These are phyloP conservation scores for Apus apus DNA, from an alignment of 2,113 vertebrate genomes.

Conservation along the genomic window DNA sequence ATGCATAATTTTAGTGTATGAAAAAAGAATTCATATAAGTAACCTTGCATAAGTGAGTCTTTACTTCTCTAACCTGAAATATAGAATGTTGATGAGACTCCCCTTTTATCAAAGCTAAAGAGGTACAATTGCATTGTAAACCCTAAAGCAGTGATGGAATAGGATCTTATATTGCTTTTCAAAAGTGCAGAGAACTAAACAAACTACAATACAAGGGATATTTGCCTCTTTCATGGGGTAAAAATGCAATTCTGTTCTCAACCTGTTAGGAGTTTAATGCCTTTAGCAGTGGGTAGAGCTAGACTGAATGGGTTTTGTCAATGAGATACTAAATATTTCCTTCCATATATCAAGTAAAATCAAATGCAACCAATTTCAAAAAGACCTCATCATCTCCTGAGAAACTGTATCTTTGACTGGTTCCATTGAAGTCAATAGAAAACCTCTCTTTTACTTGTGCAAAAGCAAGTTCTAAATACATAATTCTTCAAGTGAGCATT, in stretches of 20 bases:
- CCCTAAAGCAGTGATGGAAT: neutral
- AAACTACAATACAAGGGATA: neutral
- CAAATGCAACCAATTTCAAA: neutral
- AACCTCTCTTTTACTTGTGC: neutral
- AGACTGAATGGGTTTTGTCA: neutral
- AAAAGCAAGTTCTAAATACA: neutral
- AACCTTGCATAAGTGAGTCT: conserved; percentile 55
- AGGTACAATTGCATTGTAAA: neutral
- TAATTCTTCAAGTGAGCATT: neutral
- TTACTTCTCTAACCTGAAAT: conserved; percentile 54
- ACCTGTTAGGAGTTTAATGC: neutral
- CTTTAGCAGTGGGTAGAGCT: neutral
- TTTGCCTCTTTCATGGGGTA: neutral
- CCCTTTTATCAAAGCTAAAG: conserved; percentile 16
- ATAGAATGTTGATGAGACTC: neutral
- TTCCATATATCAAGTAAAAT: neutral
- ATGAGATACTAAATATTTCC: neutral
- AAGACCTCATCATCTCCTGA: neutral
- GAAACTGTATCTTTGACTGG: neutral
- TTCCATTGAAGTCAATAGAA: neutral
- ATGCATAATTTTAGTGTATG: conserved; percentile 52
- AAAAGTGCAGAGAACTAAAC: neutral
- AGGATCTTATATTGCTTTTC: neutral
- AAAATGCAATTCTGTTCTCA: neutral
- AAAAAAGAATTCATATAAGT: conserved; percentile 5